A percentile compares a stretch with the other conserved stretches of the same genome.
These are phyloP conservation scores for Phyllostomus discolor DNA, from an alignment of 2,113 vertebrate species.

Conservation along the genomic window DNA sequence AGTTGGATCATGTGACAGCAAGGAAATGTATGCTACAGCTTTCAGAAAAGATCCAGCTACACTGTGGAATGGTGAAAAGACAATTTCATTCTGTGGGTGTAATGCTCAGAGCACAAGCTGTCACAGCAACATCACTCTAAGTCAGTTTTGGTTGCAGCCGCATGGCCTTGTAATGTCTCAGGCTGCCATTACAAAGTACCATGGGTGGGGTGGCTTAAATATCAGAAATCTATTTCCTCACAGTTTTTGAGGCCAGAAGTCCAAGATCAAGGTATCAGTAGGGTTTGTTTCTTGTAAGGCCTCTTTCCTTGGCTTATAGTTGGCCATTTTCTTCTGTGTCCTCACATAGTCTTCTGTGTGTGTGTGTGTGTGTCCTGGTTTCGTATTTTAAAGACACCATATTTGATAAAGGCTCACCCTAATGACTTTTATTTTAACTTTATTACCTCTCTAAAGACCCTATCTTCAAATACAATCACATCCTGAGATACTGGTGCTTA, in stretches of 20 bases:
- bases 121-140: background rate
- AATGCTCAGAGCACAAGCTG: background rate
- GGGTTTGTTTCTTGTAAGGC: background rate
- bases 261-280: background rate
- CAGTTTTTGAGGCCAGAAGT: background rate
- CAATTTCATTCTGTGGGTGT: background rate
- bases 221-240: background rate
- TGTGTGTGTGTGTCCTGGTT: background rate
- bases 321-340: background rate
- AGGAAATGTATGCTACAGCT: background rate
- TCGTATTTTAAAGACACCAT: background rate
- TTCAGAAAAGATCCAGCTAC: background rate
- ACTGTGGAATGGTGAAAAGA: background rate
- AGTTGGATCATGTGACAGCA: background rate
- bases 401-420: background rate
- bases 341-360: background rate
- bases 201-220: background rate
- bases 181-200: background rate
- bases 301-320: background rate
- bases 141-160: background rate
- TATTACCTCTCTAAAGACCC: background rate
- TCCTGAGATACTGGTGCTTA: background rate
- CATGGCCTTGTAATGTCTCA: background rate
- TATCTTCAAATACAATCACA: background rate
- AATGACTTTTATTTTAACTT: background rate